Conservation (phyloP, 2,797 vertebrate genomes). For the Rhinatrema bivittatum region DNA sequence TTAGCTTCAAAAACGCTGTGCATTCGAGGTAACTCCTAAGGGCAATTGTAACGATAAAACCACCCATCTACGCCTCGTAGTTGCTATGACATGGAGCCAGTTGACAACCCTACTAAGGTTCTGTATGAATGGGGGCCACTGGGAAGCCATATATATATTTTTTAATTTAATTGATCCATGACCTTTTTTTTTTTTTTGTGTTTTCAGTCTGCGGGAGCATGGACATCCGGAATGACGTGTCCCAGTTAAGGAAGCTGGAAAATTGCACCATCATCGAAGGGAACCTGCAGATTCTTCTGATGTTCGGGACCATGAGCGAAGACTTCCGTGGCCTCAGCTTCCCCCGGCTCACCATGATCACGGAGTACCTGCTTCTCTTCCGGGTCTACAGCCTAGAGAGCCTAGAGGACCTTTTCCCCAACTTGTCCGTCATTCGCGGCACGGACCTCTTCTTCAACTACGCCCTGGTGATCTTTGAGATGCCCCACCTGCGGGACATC, state of each 20-base stretch:
- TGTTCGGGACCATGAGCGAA: conserved; percentile 57
- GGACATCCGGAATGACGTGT: conserved; percentile 62
- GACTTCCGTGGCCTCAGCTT: conserved; percentile 61
- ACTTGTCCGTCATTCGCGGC: conserved; percentile 59
- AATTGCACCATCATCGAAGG: conserved; percentile 67
- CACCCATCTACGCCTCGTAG: too few relatives aligned
- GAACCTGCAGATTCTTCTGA: conserved; percentile 64
- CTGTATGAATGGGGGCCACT: too few relatives aligned
- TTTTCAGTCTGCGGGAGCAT: conserved; percentile 61
- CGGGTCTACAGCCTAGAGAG: conserved; percentile 66
- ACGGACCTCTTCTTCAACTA: conserved; percentile 64
- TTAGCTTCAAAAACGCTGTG: too few relatives aligned
- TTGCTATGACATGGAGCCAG: too few relatives aligned
- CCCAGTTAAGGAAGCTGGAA: conserved; percentile 57
- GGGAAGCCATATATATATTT: too few relatives aligned
- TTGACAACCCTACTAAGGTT: too few relatives aligned
- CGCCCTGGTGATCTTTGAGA: conserved; percentile 62
- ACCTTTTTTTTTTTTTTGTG: background rate
- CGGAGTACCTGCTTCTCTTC: conserved; percentile 65
- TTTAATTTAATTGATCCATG: background rate
- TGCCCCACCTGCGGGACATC: conserved; percentile 62
- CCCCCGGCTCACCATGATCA: conserved; percentile 62
- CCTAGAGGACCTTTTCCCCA: conserved; percentile 66
- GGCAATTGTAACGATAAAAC: too few relatives aligned
- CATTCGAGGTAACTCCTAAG: too few relatives aligned